These are phyloP conservation scores for Magallana gigas DNA, from an alignment of 1,140 invertebrate genomes.

Conservation along the genomic window DNA sequence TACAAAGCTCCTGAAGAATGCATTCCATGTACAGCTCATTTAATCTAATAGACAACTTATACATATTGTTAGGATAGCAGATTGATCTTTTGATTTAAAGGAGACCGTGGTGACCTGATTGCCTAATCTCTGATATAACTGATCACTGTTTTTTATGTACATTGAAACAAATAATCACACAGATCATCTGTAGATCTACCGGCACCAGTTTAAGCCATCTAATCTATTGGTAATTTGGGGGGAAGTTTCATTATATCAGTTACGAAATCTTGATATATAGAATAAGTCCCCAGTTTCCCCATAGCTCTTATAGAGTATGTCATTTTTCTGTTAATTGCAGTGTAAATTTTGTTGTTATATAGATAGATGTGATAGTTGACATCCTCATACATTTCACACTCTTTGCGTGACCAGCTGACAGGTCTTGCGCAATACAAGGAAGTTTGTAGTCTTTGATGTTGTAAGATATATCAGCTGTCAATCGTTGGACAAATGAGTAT, in stretches of 20 bases:
- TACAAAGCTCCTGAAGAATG: not conserved
- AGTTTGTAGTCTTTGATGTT: not conserved
- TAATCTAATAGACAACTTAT: not conserved
- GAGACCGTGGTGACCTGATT: conserved; percentile 4
- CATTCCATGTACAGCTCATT: not conserved
- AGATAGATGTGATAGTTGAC: not conserved
- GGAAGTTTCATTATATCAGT: too few relatives aligned
- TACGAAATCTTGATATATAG: too few relatives aligned
- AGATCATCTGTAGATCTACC: not conserved
- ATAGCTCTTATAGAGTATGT: too few relatives aligned
- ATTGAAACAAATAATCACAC: not conserved
- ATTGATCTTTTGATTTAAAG: conserved; percentile 26
- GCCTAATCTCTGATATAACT: not conserved
- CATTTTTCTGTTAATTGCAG: not conserved
- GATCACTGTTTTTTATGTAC: not conserved
- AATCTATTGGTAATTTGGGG: too few relatives aligned
- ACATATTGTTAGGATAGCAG: not conserved
- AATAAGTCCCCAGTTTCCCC: too few relatives aligned
- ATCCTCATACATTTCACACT: not conserved
- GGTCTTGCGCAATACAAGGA: not conserved
- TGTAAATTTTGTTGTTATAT: not conserved
- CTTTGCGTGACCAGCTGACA: not conserved
- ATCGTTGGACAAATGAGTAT: too few relatives aligned
- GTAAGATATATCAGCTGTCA: not conserved
- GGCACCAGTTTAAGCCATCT: not conserved